phyloP scores from a whole-genome alignment of 2,888 invertebrate genomes.

The Morpho achilles region DNA sequence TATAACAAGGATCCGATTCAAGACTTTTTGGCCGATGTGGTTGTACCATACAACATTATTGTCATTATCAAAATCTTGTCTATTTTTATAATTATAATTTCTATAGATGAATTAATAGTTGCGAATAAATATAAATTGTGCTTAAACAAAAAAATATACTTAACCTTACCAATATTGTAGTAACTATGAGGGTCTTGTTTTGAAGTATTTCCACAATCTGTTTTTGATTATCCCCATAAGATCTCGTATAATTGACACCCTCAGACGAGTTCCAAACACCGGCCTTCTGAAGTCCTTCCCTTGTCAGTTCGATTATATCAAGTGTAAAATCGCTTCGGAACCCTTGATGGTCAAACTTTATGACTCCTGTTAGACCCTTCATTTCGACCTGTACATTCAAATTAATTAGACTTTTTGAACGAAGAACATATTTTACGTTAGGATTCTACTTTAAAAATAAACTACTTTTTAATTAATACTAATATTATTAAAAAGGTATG shows the following conservation, averaged over 20 bases:
- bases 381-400: conserved; percentile 86
- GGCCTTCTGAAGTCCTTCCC: conserved; percentile 90
- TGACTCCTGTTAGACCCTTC: conserved; percentile 94
- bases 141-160: too few species aligned
- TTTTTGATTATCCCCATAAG: conserved; percentile 90
- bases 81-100: too few species aligned
- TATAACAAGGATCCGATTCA: too few species aligned
- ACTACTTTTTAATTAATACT: too few species aligned
- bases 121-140: too few species aligned
- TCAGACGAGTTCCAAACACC: conserved; percentile 94
- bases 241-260: conserved; percentile 92
- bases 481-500: too few species aligned
- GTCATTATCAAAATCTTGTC: too few species aligned
- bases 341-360: conserved; percentile 96
- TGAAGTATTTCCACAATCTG: conserved; percentile 94
- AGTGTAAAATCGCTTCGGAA: conserved; percentile 94
- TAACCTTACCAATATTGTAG: conserved; percentile 90
- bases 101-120: too few species aligned
- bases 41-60: too few species aligned
- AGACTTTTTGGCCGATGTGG: too few species aligned
- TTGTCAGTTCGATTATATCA: conserved; percentile 93
- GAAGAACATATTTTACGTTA: conserved; percentile 1
- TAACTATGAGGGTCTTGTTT: conserved; percentile 94
- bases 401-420: neutral
- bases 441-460: neutral